phyloP scores from a whole-genome alignment of 2,797 vertebrate species.

The Leucoraja ocellata region DNA sequence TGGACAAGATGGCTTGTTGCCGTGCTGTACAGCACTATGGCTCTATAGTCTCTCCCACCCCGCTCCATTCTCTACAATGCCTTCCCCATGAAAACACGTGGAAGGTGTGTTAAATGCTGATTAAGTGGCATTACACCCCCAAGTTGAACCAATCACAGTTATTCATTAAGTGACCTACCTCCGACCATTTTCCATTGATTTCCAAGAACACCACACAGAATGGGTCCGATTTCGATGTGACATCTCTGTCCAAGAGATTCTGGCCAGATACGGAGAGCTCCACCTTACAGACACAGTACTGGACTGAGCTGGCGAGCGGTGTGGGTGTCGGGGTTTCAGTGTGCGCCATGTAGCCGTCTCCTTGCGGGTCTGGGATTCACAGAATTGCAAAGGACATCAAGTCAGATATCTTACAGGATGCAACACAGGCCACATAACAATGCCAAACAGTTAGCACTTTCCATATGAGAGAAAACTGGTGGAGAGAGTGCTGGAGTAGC shows the following conservation, averaged over 20 bases:
- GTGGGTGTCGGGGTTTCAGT: conserved; percentile 56
- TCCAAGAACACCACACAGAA: conserved; percentile 95
- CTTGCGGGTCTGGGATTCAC: not conserved
- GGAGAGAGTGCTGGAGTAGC: too few relatives aligned
- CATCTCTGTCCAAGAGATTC: conserved; percentile 86
- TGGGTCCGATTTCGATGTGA: conserved; percentile 94
- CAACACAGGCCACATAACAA: not conserved
- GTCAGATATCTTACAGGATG: not conserved
- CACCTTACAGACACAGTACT: conserved; percentile 83
- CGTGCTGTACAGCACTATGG: too few relatives aligned
- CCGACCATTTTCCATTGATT: conserved; percentile 80
- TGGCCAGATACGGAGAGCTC: conserved; percentile 81
- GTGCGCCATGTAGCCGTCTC: conserved; percentile 70
- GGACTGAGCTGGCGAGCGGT: conserved; percentile 58
- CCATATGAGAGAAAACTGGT: too few relatives aligned
- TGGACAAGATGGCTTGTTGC: too few relatives aligned
- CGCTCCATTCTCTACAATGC: not conserved
- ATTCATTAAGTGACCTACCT: conserved; percentile 62
- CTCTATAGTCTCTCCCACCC: not conserved
- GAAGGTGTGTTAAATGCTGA: not conserved
- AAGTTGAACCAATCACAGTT: not conserved
- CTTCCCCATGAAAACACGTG: too few relatives aligned
- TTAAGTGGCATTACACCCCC: not conserved
- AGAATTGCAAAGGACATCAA: not conserved
- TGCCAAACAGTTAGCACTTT: not conserved